Conservation (phyloP, 2,888 invertebrate genomes). For the Phania funesta region DNA sequence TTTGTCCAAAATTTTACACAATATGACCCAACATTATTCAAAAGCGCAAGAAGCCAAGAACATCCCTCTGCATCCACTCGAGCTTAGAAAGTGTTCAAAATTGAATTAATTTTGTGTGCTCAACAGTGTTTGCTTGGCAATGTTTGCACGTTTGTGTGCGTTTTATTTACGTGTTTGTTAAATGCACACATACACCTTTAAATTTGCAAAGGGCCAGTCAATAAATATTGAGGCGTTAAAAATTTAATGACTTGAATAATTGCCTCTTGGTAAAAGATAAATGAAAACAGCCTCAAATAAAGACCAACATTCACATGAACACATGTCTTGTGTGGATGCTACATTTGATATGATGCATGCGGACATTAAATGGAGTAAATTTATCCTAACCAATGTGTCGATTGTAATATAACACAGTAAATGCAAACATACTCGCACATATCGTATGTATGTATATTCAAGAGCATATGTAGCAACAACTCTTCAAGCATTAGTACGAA, state of each 20-base stretch:
- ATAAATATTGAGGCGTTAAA: conserved; percentile 72
- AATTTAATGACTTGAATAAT: conserved; percentile 74
- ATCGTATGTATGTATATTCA: too few species aligned
- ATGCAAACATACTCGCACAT: conserved; percentile 72
- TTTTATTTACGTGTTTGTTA: not conserved
- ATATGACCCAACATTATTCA: too few species aligned
- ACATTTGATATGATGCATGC: conserved; percentile 23
- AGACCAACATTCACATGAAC: not conserved
- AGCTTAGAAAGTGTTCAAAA: not conserved
- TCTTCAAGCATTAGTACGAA: not conserved
- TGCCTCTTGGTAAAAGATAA: conserved; percentile 62
- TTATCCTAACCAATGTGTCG: conserved; percentile 53
- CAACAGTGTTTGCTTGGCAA: too few species aligned
- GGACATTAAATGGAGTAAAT: conserved; percentile 14
- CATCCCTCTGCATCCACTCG: too few species aligned
- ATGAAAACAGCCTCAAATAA: conserved; percentile 61
- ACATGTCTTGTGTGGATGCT: not conserved
- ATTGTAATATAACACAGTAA: conserved; percentile 72
- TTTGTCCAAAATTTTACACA: too few species aligned
- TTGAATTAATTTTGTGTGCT: not conserved
- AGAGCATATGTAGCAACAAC: not conserved
- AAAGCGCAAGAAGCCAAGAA: too few species aligned
- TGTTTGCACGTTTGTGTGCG: not conserved
- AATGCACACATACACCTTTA: not conserved
- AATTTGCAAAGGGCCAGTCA: conserved; percentile 28